Evolutionary conservation across 2,113 vertebrate genomes (phyloP), one percentile per base, ranked within the genome.

Genomic region (Shinisaurus crocodilurus): DNA sequence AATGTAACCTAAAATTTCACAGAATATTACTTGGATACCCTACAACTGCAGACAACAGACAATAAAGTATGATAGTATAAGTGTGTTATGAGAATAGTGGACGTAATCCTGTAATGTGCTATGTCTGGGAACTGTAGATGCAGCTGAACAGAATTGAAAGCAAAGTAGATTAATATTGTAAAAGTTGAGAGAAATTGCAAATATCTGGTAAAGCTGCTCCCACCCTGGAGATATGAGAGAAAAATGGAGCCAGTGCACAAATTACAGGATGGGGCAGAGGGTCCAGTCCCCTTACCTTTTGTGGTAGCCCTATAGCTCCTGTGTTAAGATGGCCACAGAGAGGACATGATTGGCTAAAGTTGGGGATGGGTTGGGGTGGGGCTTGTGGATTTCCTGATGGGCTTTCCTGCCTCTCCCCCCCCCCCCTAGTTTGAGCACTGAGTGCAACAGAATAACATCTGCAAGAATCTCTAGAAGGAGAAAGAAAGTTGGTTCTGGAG

Each of bases 71-170:
- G 57, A 15, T 76, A 85, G 88, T 25, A 40, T 74, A 88, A 54
- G 74, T 67, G 57, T 85, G 72, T 77, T 90, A 85, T 20, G 57
- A n/a, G 82, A 85, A 85, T 67, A 77, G 43, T 54, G 60, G 45
- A 67, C 48, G 79, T 85, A 90, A 85, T 89, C 50, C 70, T 84
- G 40, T 84, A 89, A 89, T 89, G 75, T 85, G n/a, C 74, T 50
- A 50, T 69, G 57, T 69, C 60, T 85, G 74, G 72, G 82, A 77
- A 85, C 60, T 32, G 34, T 77, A 90, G 82, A 18, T 85, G 43
- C 43, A 40, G 45, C 75, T 69, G 43, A 69, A 67, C 40, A 79
- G 34, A 77, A 85, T 45, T 79, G 82, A 69, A 85, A 85, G 72
- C 63, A 77, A 77, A 85, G 43, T 67, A 69, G 43, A 54, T 77